These are phyloP conservation scores for Caenorhabditis zanzibari DNA, from an alignment of 2,888 invertebrate genomes.

Conservation along the genomic window DNA sequence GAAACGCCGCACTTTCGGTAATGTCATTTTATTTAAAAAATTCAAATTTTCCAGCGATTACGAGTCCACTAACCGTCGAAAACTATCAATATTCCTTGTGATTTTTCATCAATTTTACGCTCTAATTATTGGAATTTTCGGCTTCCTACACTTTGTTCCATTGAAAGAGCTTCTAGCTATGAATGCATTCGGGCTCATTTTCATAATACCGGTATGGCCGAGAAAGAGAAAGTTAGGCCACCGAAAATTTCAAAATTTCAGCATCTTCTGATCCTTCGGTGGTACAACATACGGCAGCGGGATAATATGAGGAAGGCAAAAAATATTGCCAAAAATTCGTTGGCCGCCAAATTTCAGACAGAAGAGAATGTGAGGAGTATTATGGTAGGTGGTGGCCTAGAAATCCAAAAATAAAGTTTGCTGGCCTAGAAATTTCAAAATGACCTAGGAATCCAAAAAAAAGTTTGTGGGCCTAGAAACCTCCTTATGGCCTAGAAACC, in stretches of 20 bases:
- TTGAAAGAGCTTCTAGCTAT: slow-evolving; percentile 15
- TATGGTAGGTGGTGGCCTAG: slow-evolving; percentile 11
- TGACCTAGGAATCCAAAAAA: too few species aligned
- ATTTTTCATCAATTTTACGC: slow-evolving; percentile 2
- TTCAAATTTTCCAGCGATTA: slow-evolving; percentile 31
- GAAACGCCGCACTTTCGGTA: too few species aligned
- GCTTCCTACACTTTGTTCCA: slow-evolving; percentile 27
- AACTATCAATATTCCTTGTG: slow-evolving; percentile 6
- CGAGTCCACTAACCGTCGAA: slow-evolving; percentile 10
- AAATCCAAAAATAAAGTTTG: background rate
- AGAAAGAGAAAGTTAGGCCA: background rate
- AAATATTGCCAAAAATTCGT: slow-evolving; percentile 42
- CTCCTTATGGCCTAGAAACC: too few species aligned
- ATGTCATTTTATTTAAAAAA: background rate
- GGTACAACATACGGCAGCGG: slow-evolving; percentile 28
- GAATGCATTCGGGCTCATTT: slow-evolving; percentile 1
- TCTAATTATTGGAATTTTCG: background rate
- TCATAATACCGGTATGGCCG: slow-evolving; percentile 36
- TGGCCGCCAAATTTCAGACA: slow-evolving; percentile 56
- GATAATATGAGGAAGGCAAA: slow-evolving; percentile 29
- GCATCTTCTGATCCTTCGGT: slow-evolving; percentile 39
- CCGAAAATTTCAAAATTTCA: slow-evolving; percentile 11
- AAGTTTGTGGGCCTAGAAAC: too few species aligned
- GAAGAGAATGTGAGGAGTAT: slow-evolving; percentile 55
- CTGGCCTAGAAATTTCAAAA: too few species aligned